Conservation (phyloP, 2,797 vertebrate species). For the Meriones psammophilus region DNA sequence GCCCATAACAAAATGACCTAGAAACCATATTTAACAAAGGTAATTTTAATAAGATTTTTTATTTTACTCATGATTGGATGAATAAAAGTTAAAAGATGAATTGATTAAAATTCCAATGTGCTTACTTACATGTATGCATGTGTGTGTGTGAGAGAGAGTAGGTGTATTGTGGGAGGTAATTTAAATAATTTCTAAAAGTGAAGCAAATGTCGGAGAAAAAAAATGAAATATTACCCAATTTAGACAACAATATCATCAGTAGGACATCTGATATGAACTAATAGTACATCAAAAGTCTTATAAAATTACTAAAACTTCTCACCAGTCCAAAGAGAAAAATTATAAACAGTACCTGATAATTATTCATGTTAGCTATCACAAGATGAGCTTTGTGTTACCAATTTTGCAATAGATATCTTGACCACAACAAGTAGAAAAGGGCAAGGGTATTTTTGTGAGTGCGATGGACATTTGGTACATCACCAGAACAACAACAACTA, state of each 20-base stretch:
- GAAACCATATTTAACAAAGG: neutral
- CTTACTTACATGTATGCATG: neutral
- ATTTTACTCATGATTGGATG: neutral
- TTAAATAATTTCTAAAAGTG: neutral
- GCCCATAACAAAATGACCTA: neutral
- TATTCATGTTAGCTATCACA: neutral
- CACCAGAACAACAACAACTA: neutral
- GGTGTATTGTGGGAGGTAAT: neutral
- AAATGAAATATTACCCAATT: neutral
- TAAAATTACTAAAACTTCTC: neutral
- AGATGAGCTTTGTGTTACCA: neutral
- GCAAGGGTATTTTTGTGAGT: neutral
- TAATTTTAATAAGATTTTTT: neutral
- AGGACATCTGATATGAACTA: neutral
- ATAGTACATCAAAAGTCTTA: neutral
- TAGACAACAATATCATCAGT: neutral
- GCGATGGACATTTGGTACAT: neutral
- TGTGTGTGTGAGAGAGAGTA: accelerated
- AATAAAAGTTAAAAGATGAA: neutral
- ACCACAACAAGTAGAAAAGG: neutral
- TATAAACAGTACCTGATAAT: neutral
- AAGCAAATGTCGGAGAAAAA: neutral
- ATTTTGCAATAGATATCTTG: neutral
- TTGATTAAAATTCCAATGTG: neutral
- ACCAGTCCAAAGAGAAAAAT: neutral